Percentiles rank a stretch among this genome's conserved stretches.
These are phyloP conservation scores for Oncorhynchus clarkii DNA, from an alignment of 2,113 vertebrate genomes.

Conservation along the genomic window DNA sequence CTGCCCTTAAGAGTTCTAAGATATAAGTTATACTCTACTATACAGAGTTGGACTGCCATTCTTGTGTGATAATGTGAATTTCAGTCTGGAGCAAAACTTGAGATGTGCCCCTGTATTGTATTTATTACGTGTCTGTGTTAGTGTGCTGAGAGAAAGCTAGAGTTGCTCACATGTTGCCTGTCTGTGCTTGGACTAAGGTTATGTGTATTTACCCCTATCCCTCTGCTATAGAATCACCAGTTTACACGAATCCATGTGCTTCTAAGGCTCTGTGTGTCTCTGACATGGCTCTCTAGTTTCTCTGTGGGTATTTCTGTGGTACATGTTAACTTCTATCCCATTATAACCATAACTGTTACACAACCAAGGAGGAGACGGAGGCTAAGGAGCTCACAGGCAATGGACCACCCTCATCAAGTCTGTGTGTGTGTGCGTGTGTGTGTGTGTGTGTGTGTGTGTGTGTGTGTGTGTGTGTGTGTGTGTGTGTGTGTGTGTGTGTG, in stretches of 20 bases:
- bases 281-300: conserved; percentile 14
- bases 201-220: neutral
- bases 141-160: neutral
- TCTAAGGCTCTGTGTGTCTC: conserved; percentile 22
- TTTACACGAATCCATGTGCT: conserved; percentile 17
- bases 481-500: conserved; percentile 3
- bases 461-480: neutral
- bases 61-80: too few relatives aligned
- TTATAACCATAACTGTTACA: conserved; percentile 12
- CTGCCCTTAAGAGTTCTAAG: too few relatives aligned
- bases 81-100: too few relatives aligned
- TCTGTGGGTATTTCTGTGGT: conserved; percentile 17
- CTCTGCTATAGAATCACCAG: neutral
- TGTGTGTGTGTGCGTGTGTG: neutral
- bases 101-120: neutral
- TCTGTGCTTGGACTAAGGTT: neutral
- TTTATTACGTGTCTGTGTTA: conserved; percentile 2
- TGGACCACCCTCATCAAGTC: conserved; percentile 29
- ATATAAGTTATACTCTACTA: too few relatives aligned
- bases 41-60: too few relatives aligned
- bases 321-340: conserved; percentile 30
- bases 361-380: conserved; percentile 3
- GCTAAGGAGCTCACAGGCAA: conserved; percentile 8
- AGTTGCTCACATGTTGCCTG: neutral
- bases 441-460: neutral